Conservation (phyloP, 2,888 invertebrate genomes). For the Tiliacea aurago region DNA sequence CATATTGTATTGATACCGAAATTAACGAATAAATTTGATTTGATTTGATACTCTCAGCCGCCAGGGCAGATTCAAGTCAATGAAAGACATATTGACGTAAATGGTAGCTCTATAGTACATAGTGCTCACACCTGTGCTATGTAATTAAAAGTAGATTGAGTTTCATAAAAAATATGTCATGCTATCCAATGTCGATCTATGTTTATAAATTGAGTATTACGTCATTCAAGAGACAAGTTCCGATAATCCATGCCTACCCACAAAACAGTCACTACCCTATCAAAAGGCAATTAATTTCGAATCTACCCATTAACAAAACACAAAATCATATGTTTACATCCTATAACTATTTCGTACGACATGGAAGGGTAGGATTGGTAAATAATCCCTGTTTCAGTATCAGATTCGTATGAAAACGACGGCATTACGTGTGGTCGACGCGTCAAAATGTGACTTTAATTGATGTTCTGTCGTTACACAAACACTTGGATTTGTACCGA, state of each 20-base stretch:
- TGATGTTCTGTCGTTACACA: slow-evolving; percentile 82
- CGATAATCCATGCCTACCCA: slow-evolving; percentile 2
- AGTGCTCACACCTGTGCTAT: neutral
- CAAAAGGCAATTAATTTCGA: slow-evolving; percentile 57
- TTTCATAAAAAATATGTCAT: neutral
- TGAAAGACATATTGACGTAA: neutral
- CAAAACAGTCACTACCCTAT: slow-evolving; percentile 32
- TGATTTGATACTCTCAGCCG: too few species aligned
- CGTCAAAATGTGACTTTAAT: slow-evolving; percentile 89
- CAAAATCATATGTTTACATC: slow-evolving; percentile 63
- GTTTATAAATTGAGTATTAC: neutral
- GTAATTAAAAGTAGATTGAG: neutral
- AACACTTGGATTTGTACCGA: slow-evolving; percentile 79
- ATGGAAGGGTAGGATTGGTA: slow-evolving; percentile 63
- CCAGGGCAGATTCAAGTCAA: neutral
- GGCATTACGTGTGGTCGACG: slow-evolving; percentile 81
- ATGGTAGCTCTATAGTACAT: neutral
- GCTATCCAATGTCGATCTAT: neutral
- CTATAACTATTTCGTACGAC: slow-evolving; percentile 63
- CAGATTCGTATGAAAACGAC: slow-evolving; percentile 79
- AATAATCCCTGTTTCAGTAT: slow-evolving; percentile 72
- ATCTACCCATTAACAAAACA: slow-evolving; percentile 61
- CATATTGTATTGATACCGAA: too few species aligned
- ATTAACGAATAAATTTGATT: too few species aligned
- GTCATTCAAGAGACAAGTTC: slow-evolving; percentile 13